Conservation (phyloP, 1,140 invertebrate species). For the Micrasema minimum region DNA sequence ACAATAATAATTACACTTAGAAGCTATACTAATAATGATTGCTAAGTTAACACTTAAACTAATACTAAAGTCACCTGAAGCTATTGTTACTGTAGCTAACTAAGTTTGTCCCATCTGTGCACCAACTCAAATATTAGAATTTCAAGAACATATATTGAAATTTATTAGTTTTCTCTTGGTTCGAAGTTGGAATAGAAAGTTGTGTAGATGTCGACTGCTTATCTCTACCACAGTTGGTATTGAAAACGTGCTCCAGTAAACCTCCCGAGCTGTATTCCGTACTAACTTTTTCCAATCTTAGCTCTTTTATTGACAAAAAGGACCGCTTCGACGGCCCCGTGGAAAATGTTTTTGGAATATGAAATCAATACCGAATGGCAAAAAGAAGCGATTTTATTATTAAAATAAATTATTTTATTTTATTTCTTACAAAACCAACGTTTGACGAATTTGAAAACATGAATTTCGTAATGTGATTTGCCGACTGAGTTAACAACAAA, state of each 20-base stretch:
- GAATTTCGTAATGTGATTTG: no score
- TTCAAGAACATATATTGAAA: constrained; percentile 46
- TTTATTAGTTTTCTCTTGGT: constrained; percentile 41
- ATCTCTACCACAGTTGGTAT: constrained; percentile 39
- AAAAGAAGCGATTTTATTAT: no score
- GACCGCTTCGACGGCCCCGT: no score
- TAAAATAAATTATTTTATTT: no score
- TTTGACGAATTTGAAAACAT: no score
- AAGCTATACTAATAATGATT: not conserved
- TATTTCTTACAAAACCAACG: no score
- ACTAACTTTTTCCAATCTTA: constrained; percentile 6
- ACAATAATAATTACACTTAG: not conserved
- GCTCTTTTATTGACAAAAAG: no score
- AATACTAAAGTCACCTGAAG: constrained; percentile 1
- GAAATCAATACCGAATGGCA: no score
- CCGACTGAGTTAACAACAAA: no score
- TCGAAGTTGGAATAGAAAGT: constrained; percentile 16
- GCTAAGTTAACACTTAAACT: constrained; percentile 1
- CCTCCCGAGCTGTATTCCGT: constrained; percentile 4
- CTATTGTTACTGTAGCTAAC: not conserved
- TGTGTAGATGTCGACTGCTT: constrained; percentile 30
- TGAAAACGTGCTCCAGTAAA: constrained; percentile 50
- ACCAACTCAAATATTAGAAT: constrained; percentile 42
- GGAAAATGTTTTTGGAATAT: no score
- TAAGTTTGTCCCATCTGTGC: constrained; percentile 31